Evolutionary conservation across 2,113 vertebrate species (phyloP).

Genomic region (Calypte anna): DNA sequence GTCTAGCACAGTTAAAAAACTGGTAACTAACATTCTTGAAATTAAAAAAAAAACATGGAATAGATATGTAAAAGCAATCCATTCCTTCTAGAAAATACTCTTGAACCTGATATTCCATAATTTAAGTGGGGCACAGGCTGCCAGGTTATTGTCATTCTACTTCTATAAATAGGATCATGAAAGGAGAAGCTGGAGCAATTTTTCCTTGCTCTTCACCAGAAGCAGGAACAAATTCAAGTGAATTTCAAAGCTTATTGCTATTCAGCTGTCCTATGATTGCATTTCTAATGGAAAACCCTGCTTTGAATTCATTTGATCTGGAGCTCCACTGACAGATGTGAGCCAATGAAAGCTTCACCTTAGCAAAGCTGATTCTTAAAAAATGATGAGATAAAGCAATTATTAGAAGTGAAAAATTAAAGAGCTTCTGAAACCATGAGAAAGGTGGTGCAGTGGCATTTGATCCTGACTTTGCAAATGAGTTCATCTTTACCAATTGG

Average conservation of each 20-base stretch:
- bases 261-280: not conserved
- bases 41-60: not conserved
- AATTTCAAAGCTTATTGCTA: not conserved
- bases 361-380: not conserved
- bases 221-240: constrained; percentile 20
- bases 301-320: constrained; percentile 29
- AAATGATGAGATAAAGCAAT: not conserved
- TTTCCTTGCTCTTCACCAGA: constrained; percentile 10
- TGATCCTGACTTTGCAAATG: not conserved
- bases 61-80: not conserved
- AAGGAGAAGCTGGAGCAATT: not conserved
- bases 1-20: not conserved
- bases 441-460: not conserved
- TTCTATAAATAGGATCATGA: constrained; percentile 25
- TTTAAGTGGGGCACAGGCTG: not conserved
- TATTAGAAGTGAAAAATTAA: not conserved
- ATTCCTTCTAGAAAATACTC: not conserved
- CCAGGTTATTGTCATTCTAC: not conserved
- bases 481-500: not conserved
- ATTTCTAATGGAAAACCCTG: constrained; percentile 10
- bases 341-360: not conserved
- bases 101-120: not conserved
- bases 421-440: not conserved
- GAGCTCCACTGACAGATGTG: not conserved
- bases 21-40: not conserved